Conservation (phyloP, 2,113 vertebrate species). For the Excalfactoria chinensis region DNA sequence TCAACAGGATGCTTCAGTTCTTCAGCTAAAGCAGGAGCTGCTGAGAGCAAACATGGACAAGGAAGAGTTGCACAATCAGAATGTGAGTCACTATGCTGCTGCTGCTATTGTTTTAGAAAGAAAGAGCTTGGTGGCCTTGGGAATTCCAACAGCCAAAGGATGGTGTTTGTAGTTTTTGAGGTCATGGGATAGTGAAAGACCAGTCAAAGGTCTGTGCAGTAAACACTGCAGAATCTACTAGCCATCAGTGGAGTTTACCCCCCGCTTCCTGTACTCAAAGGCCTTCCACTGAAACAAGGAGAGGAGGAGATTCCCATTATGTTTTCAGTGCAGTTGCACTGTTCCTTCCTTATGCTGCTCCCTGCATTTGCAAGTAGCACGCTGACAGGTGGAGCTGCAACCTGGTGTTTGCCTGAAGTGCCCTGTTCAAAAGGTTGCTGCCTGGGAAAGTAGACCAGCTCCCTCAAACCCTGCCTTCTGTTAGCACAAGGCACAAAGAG, state of each 20-base stretch:
- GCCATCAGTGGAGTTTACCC: background rate
- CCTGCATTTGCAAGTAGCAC: background rate
- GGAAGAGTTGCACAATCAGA: conserved; percentile 92
- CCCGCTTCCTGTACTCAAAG: background rate
- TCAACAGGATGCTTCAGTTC: conserved; percentile 89
- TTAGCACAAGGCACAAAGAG: background rate
- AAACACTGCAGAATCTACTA: background rate
- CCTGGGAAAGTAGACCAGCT: background rate
- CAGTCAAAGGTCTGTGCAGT: background rate
- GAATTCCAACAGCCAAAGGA: background rate
- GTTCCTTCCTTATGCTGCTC: background rate
- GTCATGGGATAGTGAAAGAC: background rate
- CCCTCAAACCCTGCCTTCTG: background rate
- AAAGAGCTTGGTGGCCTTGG: background rate
- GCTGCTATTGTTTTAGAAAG: background rate
- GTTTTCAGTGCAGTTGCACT: background rate
- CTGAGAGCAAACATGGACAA: conserved; percentile 89
- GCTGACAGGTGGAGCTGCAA: background rate
- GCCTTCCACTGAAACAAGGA: background rate
- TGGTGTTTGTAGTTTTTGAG: background rate
- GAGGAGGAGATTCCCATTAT: background rate
- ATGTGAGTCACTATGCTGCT: conserved; percentile 79
- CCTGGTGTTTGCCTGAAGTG: background rate
- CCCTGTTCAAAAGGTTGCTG: background rate
- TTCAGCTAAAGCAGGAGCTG: conserved; percentile 96